Base-by-base conservation (phyloP, 2,888 invertebrate species). In the Apamea crenata region DNA sequence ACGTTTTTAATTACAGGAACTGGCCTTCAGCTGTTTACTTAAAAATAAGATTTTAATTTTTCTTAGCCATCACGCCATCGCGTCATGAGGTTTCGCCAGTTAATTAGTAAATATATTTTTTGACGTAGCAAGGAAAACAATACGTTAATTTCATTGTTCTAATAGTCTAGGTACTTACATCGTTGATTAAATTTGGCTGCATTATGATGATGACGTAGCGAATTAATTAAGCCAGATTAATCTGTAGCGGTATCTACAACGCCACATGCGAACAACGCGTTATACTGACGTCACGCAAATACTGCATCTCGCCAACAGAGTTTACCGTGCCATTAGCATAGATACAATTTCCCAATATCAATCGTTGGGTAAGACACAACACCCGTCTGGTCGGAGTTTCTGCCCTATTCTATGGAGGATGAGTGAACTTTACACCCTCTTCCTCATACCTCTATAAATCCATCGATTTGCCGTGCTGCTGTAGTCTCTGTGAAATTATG, bases 161-260 rank as follows among this genome's bases (percentile, higher is more conserved):
- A 50, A 16, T 36, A 32, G 3, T 50, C 25, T 53, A 53, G 70
- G 50, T 69, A 50, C 7, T 50, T 50, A 74, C 8, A 50, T 69
- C 5, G 47, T 66, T 32, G 53, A 25, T 16, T 53, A 29, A 18
- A 74, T 71, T 40, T 25, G 3, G n/a, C 36, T 50, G 25, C 18
- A 63, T 75, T 50, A 25, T 50, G 25, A 76, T 40, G 8, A 53
- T 77, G 40, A 65, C 25, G 6, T 40, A 25, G 18, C 40, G 18
- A 12, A 53, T 12, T 21, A 77, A 44, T 65, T 32, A 65, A 53
- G n/a, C 32, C n/a, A 14, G 53, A 77, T 77, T 53, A 56, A 44
- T n/a, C n/a, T n/a, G n/a, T n/a, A n/a, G n/a, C n/a, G n/a, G n/a
- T n/a, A n/a, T n/a, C n/a, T n/a, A n/a, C n/a, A n/a, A n/a, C n/a